These are phyloP conservation scores for Pholis gunnellus DNA, from an alignment of 2,113 vertebrate genomes.

Conservation along the genomic window DNA sequence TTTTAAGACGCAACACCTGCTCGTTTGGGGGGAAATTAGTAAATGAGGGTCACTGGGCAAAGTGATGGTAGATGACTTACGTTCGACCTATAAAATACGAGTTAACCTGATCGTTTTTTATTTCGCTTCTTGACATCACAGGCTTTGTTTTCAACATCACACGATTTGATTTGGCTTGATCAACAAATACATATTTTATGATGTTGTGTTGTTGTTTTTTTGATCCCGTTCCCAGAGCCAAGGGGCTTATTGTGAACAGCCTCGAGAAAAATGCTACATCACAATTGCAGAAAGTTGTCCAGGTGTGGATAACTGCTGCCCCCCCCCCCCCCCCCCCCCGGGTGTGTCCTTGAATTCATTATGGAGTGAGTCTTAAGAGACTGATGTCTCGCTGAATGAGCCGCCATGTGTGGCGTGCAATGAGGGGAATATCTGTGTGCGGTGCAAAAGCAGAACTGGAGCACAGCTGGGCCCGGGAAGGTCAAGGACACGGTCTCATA, in stretches of 20 bases:
- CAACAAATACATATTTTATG: not conserved
- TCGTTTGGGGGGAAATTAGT: constrained; percentile 16
- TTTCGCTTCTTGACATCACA: not conserved
- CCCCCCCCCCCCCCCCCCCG: no score
- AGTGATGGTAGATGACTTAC: not conserved
- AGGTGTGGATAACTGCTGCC: not conserved
- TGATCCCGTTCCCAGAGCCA: not conserved
- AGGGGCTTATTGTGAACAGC: not conserved
- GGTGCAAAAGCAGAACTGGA: not conserved
- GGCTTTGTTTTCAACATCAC: constrained; percentile 6
- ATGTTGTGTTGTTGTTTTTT: not conserved
- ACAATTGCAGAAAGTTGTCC: not conserved
- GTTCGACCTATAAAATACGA: not conserved
- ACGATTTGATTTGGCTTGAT: constrained; percentile 4
- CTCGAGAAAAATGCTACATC: not conserved
- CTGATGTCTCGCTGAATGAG: not conserved
- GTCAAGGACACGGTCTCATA: not conserved
- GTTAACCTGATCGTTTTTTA: not conserved
- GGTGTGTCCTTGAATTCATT: not conserved
- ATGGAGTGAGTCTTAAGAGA: not conserved
- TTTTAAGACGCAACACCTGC: constrained; percentile 57
- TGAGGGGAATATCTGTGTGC: not conserved
- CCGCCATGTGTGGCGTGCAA: not conserved
- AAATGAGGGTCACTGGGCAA: constrained; percentile 19
- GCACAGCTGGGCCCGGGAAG: not conserved